Base-by-base conservation (phyloP, 2,113 vertebrate genomes). In the Excalfactoria chinensis region DNA sequence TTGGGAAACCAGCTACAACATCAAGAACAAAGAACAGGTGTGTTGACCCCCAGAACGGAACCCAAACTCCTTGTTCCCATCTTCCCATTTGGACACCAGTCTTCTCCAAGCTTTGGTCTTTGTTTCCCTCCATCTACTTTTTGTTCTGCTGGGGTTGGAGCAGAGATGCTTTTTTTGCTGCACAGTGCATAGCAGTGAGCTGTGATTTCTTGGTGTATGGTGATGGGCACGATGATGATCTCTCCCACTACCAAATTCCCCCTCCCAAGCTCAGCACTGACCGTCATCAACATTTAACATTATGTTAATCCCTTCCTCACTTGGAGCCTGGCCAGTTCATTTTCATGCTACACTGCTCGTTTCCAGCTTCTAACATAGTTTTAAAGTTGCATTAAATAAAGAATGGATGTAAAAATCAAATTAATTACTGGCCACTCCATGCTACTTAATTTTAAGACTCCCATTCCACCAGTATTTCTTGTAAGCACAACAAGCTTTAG, bases 371-470 rank as follows among this genome's bases (percentile, higher is more conserved):
- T 96, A 95, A 97, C 55, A 15, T 94, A 95, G 93, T 95, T 96
- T 96, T 95, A 89, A 96, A 97, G 95, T 98, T 96, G 88, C 86
- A 93, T 97, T 97, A 97, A 97, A 97, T 97, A 97, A 98, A 96
- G 97, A 96, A 97, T 87, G 96, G 84, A 88, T 95, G 94, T 97
- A 89, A 97, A 95, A 97, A 94, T 95, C 89, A 96, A 97, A 97
- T 98, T 97, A 98, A 98, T 97, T 97, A 97, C 95, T 97, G 97
- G 97, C 97, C 96, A 97, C 94, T 97, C 95, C 95, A 96, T 97
- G 98, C 97, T 97, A 92, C 92, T 97, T 98, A 97, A 96, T 98
- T 98, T 98, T 98, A 98, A 96, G 93, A 85, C 96, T 97, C 97
- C 97, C 95, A 83, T 97, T 97, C 94, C 97, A 89, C 95, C 92